A percentile compares a stretch with the other conserved stretches of the same genome.
phyloP scores from a whole-genome alignment of 2,113 vertebrate genomes.

The Corythornis vintsioides region DNA sequence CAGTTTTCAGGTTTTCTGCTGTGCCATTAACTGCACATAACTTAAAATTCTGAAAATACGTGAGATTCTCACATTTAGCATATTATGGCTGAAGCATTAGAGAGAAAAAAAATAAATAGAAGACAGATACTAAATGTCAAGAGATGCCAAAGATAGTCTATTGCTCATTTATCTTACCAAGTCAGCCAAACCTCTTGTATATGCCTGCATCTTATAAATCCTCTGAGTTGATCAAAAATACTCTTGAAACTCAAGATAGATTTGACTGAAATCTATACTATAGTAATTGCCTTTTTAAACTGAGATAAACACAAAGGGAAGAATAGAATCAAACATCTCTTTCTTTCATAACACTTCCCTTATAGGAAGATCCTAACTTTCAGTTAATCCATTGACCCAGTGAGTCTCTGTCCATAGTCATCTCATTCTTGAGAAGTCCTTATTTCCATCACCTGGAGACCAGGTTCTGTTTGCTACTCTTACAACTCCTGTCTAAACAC shows the following conservation, averaged over 20 bases:
- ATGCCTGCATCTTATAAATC: neutral
- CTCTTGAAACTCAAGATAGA: neutral
- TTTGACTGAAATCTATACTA: neutral
- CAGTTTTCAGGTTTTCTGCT: neutral
- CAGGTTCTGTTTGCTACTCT: neutral
- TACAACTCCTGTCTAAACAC: neutral
- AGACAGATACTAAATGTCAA: neutral
- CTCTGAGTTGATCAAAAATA: neutral
- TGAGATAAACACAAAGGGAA: neutral
- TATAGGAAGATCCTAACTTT: neutral
- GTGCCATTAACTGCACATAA: neutral
- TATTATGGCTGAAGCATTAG: neutral
- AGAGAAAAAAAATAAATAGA: neutral
- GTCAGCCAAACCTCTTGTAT: neutral
- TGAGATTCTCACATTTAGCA: neutral
- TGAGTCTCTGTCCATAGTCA: neutral
- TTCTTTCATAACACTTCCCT: neutral
- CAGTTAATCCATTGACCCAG: neutral
- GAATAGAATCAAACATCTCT: neutral
- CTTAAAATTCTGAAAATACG: neutral
- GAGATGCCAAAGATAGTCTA: neutral
- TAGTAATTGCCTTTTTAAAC: neutral
- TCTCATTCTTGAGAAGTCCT: neutral
- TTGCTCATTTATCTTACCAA: neutral
- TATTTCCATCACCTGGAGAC: neutral